phyloP scores from a whole-genome alignment of 2,888 invertebrate genomes.

The Megamerina dolium region DNA sequence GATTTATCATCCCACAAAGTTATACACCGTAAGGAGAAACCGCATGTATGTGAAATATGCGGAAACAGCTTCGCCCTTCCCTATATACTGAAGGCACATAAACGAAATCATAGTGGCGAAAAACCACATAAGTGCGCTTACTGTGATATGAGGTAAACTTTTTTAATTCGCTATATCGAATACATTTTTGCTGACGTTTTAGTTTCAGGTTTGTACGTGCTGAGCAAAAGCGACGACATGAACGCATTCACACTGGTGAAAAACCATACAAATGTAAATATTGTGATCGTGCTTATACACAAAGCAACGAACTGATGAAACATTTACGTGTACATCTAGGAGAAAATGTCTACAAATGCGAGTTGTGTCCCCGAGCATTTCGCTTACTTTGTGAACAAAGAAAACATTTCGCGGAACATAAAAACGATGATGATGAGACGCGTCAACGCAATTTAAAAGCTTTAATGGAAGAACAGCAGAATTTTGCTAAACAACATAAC shows the following conservation, averaged over 20 bases:
- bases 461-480: conserved; percentile 16
- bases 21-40: conserved; percentile 53
- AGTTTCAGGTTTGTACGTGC: conserved; percentile 52
- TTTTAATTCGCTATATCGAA: background rate
- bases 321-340: conserved; percentile 54
- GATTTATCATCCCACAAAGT: conserved; percentile 50
- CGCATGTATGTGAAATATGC: conserved; percentile 59
- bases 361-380: conserved; percentile 29
- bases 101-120: conserved; percentile 59
- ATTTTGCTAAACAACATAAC: no score
- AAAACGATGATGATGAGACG: conserved; percentile 23
- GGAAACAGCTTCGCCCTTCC: conserved; percentile 55
- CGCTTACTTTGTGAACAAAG: conserved; percentile 22
- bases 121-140: conserved; percentile 30
- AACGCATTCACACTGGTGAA: conserved; percentile 55
- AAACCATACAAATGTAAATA: conserved; percentile 28
- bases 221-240: conserved; percentile 55
- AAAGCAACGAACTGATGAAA: conserved; percentile 28
- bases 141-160: conserved; percentile 29
- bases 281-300: conserved; percentile 25
- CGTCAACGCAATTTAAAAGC: no score
- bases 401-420: conserved; percentile 22
- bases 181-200: background rate
- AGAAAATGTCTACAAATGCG: conserved; percentile 54
- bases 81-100: conserved; percentile 57